Conservation (phyloP, 2,888 invertebrate species). For the Drosophila siamana region DNA sequence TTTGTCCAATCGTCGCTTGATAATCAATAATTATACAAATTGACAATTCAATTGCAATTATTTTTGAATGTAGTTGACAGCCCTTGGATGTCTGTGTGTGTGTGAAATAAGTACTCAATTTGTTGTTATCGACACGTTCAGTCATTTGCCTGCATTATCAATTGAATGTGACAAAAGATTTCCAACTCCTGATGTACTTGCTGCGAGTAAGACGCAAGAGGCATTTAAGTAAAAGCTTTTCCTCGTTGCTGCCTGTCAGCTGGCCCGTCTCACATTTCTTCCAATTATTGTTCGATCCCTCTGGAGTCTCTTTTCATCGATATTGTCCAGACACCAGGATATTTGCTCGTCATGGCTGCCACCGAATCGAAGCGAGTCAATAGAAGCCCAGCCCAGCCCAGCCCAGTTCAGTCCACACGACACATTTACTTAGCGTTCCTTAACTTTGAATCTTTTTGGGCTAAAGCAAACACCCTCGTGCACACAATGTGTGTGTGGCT, state of each 20-base stretch:
- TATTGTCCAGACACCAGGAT: constrained; percentile 22
- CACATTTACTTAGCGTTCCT: constrained; percentile 7
- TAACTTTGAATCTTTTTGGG: constrained; percentile 34
- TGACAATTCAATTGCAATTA: too few relatives aligned
- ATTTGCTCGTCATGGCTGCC: constrained; percentile 46
- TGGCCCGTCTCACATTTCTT: constrained; percentile 35
- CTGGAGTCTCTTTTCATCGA: constrained; percentile 26
- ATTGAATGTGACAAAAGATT: not conserved
- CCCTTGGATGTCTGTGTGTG: too few relatives aligned
- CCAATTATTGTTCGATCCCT: constrained; percentile 38
- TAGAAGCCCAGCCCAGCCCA: constrained; percentile 27
- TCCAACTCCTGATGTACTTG: not conserved
- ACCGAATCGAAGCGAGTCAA: constrained; percentile 50
- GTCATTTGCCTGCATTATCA: not conserved
- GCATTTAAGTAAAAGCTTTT: constrained; percentile 46
- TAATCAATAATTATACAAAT: too few relatives aligned
- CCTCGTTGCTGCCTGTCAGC: constrained; percentile 25
- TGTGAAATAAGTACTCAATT: not conserved
- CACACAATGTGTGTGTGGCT: constrained; percentile 27
- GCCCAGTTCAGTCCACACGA: constrained; percentile 26
- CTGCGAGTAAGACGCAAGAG: not conserved
- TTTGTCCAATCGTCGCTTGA: too few relatives aligned
- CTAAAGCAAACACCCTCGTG: constrained; percentile 18
- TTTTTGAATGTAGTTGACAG: too few relatives aligned
- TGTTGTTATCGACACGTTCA: not conserved